A percentile compares a stretch with the other conserved stretches of the same genome.
These are phyloP conservation scores for Acrocephalus kingi DNA, from an alignment of 2,113 vertebrate genomes.

Conservation along the genomic window DNA sequence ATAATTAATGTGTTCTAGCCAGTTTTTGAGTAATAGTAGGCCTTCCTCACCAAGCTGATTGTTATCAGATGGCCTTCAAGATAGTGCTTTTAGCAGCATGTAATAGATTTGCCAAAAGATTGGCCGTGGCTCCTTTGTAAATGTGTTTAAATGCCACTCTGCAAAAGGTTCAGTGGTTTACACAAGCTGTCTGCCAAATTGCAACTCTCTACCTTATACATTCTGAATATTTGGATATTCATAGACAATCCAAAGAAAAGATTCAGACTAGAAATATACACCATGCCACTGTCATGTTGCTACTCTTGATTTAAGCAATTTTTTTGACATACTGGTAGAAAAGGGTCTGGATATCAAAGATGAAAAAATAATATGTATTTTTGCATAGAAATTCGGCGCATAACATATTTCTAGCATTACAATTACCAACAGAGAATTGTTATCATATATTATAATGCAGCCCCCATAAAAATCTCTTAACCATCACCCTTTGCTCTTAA, in stretches of 20 bases:
- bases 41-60: neutral
- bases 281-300: neutral
- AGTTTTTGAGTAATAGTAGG: neutral
- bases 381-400: neutral
- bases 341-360: neutral
- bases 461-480: neutral
- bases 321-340: neutral
- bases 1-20: neutral
- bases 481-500: conserved; percentile 33
- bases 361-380: neutral
- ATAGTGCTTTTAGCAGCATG: neutral
- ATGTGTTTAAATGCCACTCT: neutral
- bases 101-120: neutral
- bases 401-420: neutral
- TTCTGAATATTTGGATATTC: neutral
- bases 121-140: neutral
- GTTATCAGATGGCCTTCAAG: conserved; percentile 19
- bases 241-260: neutral
- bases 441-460: neutral
- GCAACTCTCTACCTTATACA: neutral
- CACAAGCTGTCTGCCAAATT: neutral
- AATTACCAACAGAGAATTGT: neutral
- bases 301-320: conserved; percentile 12
- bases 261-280: neutral
- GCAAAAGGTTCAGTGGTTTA: neutral